These are phyloP conservation scores for mouse (Mus musculus) DNA, from an alignment of 2,113 vertebrate genomes.

Conservation along the genomic window DNA sequence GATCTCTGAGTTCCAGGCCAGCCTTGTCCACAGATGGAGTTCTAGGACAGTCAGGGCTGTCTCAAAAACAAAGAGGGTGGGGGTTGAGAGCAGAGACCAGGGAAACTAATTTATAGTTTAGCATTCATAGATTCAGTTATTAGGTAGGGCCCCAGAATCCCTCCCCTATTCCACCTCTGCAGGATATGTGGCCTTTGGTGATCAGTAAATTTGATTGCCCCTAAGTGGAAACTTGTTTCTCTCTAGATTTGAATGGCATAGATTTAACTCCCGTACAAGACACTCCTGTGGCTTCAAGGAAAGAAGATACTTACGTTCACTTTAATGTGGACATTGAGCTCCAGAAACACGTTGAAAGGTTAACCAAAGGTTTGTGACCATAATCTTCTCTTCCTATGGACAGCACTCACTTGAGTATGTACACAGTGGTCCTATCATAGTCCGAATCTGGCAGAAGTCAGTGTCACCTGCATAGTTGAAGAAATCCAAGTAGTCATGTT, in stretches of 20 bases:
- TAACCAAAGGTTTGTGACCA: constrained; percentile 94
- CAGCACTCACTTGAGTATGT: background rate
- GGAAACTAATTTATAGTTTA: no score
- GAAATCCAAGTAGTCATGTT: background rate
- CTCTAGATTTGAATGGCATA: constrained; percentile 94
- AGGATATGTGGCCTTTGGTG: background rate
- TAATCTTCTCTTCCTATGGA: background rate
- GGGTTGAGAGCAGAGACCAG: no score
- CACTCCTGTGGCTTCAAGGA: constrained; percentile 95
- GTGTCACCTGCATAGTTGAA: background rate
- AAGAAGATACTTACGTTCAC: constrained; percentile 97
- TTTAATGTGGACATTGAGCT: constrained; percentile 97
- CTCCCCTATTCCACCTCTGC: background rate
- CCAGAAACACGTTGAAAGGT: constrained; percentile 97
- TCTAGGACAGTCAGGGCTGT: no score
- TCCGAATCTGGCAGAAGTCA: background rate
- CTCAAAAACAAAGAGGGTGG: no score
- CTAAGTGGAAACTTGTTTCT: constrained; percentile 57
- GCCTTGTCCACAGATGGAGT: no score
- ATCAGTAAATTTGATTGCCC: background rate
- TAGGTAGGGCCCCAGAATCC: background rate
- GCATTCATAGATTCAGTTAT: no score
- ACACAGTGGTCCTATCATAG: rapidly evolving
- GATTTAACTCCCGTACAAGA: constrained; percentile 97
- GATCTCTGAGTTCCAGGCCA: no score